A percentile compares a stretch with the other conserved stretches of the same genome.
phyloP scores from a whole-genome alignment of 2,113 vertebrate genomes.

The Cinclus mexicanus region DNA sequence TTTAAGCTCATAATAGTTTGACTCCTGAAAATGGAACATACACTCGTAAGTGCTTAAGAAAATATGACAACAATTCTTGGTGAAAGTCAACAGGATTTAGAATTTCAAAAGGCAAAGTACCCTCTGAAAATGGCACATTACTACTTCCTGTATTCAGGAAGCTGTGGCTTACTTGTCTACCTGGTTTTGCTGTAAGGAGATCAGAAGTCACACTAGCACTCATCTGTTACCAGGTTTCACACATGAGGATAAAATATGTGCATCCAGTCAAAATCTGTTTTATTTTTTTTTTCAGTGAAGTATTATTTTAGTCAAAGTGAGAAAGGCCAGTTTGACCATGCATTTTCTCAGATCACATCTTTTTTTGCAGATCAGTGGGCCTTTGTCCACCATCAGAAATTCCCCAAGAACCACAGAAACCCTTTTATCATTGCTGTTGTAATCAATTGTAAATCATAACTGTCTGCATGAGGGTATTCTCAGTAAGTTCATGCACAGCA shows the following conservation, averaged over 20 bases:
- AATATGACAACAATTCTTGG: not conserved
- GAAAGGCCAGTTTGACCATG: not conserved
- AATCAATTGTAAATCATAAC: not conserved
- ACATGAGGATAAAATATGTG: not conserved
- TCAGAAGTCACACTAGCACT: not conserved
- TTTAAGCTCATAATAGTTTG: not conserved
- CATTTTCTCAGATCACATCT: not conserved
- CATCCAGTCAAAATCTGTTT: not conserved
- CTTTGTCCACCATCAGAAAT: not conserved
- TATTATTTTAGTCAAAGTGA: not conserved
- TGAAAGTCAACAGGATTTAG: conserved; percentile 24
- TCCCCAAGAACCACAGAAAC: not conserved
- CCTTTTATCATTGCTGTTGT: not conserved
- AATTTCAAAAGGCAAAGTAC: not conserved
- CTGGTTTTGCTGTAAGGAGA: not conserved
- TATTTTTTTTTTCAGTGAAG: not conserved
- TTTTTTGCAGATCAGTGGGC: not conserved
- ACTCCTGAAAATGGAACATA: not conserved
- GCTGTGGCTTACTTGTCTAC: not conserved
- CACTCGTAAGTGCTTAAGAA: not conserved
- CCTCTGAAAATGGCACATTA: not conserved
- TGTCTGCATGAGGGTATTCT: not conserved
- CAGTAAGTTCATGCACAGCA: not conserved
- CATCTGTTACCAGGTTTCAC: not conserved
- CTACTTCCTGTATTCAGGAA: not conserved